A percentile compares a stretch with the other conserved stretches of the same genome.
These are phyloP conservation scores for Limnephilus lunatus DNA, from an alignment of 2,888 invertebrate species.

Conservation along the genomic window DNA sequence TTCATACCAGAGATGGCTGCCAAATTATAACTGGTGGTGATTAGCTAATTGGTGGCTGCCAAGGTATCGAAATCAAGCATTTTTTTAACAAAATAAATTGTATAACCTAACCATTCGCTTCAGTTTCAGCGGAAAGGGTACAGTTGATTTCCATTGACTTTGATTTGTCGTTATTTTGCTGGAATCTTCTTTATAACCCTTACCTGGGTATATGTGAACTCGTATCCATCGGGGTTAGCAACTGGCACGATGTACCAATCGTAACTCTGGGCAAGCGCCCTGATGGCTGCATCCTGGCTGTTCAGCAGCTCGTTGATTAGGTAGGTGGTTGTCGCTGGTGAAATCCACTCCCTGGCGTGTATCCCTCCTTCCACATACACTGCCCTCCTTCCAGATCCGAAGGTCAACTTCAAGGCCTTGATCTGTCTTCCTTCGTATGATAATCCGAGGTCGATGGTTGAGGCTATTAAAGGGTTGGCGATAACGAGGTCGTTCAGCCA, in stretches of 20 bases:
- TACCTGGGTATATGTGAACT: slow-evolving; percentile 70
- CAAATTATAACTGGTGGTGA: too few relatives aligned
- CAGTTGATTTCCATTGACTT: not conserved
- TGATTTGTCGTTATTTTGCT: not conserved
- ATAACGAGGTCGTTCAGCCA: slow-evolving; percentile 78
- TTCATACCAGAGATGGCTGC: too few relatives aligned
- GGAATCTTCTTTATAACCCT: not conserved
- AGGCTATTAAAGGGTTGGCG: slow-evolving; percentile 75
- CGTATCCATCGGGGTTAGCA: slow-evolving; percentile 86
- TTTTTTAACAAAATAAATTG: too few relatives aligned
- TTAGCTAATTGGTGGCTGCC: too few relatives aligned
- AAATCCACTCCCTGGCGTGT: slow-evolving; percentile 85
- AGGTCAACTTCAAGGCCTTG: slow-evolving; percentile 76
- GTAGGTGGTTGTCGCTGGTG: slow-evolving; percentile 83
- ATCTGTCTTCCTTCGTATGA: slow-evolving; percentile 80
- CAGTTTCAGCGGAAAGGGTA: not conserved
- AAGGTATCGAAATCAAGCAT: too few relatives aligned
- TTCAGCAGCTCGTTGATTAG: slow-evolving; percentile 84
- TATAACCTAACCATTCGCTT: not conserved
- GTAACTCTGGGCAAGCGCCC: slow-evolving; percentile 80
- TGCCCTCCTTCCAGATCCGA: slow-evolving; percentile 74
- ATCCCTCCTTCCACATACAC: slow-evolving; percentile 83
- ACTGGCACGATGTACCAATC: slow-evolving; percentile 88
- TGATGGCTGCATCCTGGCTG: slow-evolving; percentile 76
- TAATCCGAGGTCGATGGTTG: slow-evolving; percentile 76